Evolutionary conservation across 2,113 vertebrate genomes (phyloP).

Genomic region (Acanthisitta chloris): DNA sequence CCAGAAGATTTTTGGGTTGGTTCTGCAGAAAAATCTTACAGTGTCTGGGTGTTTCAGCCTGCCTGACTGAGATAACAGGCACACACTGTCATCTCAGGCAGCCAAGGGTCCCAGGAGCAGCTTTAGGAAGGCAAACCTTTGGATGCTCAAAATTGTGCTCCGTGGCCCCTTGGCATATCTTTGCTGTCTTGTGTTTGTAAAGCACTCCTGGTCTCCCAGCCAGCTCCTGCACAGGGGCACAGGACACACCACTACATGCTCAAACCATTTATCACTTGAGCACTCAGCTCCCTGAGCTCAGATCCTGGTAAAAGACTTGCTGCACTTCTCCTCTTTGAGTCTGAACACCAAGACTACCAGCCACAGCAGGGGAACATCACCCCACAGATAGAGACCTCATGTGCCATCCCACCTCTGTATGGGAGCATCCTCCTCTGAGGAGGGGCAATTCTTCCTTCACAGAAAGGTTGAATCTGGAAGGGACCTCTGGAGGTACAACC

Average conservation of each 20-base stretch:
- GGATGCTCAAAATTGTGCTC: not conserved
- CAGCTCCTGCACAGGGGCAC: not conserved
- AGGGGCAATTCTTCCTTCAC: not conserved
- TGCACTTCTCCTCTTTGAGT: not conserved
- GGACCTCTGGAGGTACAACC: not conserved
- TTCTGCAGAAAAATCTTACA: not conserved
- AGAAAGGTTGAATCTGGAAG: not conserved
- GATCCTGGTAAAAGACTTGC: not conserved
- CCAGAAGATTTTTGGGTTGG: not conserved
- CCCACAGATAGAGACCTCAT: not conserved
- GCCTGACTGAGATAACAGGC: not conserved
- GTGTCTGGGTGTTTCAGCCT: not conserved
- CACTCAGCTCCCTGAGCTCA: not conserved
- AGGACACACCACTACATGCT: not conserved
- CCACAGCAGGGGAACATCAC: not conserved
- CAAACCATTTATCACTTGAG: not conserved
- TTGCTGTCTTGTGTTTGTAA: not conserved
- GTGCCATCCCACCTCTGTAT: not conserved
- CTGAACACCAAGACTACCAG: not conserved
- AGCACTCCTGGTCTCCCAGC: not conserved
- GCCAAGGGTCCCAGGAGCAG: not conserved
- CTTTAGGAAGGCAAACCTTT: not conserved
- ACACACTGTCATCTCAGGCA: not conserved
- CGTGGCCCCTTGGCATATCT: not conserved
- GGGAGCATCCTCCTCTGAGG: fast-evolving